Evolutionary conservation across 2,113 vertebrate species (phyloP).

Genomic region (Dascyllus trimaculatus): DNA sequence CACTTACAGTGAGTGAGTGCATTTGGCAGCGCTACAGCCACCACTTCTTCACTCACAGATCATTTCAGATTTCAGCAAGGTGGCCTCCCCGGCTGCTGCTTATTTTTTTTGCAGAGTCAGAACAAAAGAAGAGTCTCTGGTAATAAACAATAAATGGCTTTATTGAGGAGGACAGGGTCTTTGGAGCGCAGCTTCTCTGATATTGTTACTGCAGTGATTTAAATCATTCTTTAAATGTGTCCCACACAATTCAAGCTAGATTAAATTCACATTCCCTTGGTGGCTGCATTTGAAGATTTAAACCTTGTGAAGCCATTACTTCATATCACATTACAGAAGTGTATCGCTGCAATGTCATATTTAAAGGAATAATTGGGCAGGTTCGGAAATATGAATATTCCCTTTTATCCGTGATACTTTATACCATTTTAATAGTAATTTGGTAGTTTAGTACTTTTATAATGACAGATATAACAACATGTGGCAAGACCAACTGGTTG

Average conservation of each 20-base stretch:
- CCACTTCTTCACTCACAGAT: slow-evolving; percentile 29
- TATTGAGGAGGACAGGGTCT: not conserved
- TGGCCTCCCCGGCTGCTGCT: slow-evolving; percentile 25
- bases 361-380: too few species aligned
- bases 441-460: too few species aligned
- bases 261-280: slow-evolving; percentile 11
- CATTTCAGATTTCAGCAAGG: slow-evolving; percentile 51
- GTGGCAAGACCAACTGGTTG: too few species aligned
- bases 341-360: not conserved
- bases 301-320: not conserved
- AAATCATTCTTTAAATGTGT: slow-evolving; percentile 15
- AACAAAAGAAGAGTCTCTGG: slow-evolving; percentile 23
- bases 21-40: slow-evolving; percentile 59
- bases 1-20: slow-evolving; percentile 63
- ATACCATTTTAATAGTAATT: too few species aligned
- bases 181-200: not conserved
- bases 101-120: slow-evolving; percentile 55
- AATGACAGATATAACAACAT: too few species aligned
- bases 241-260: slow-evolving; percentile 30
- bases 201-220: slow-evolving; percentile 7
- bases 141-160: slow-evolving; percentile 35
- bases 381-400: too few species aligned
- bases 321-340: not conserved
- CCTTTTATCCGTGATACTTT: too few species aligned
- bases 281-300: not conserved